Conservation (phyloP, 2,888 invertebrate genomes). For the Encarsia formosa region DNA sequence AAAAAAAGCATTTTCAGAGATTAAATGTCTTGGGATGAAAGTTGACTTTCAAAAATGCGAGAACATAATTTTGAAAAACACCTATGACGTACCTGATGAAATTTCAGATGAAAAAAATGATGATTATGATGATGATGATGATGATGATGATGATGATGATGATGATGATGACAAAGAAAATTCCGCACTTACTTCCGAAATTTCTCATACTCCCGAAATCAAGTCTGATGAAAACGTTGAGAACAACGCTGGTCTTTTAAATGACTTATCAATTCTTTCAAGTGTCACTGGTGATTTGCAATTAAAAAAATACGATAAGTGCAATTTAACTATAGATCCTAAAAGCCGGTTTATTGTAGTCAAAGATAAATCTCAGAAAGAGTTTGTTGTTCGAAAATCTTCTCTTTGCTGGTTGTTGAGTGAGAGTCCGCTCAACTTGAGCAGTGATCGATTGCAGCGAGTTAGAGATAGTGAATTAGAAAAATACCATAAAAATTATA, state of each 20-base stretch:
- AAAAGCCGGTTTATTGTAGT: too few relatives aligned
- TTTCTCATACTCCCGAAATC: background rate
- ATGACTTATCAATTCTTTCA: too few relatives aligned
- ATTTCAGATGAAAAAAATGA: too few relatives aligned
- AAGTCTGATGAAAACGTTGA: background rate
- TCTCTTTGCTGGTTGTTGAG: slow-evolving; percentile 24
- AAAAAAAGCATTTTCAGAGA: too few relatives aligned
- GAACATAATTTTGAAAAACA: too few relatives aligned
- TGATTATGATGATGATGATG: too few relatives aligned
- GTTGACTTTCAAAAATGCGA: too few relatives aligned
- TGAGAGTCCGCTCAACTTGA: slow-evolving; percentile 4
- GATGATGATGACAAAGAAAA: background rate
- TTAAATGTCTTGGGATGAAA: too few relatives aligned
- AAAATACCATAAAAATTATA: background rate
- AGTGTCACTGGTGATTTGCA: background rate
- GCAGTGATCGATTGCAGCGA: background rate
- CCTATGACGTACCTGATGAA: too few relatives aligned
- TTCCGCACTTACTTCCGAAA: background rate
- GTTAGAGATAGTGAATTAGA: background rate
- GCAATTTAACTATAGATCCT: too few relatives aligned
- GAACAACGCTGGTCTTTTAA: too few relatives aligned
- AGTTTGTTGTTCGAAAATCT: slow-evolving; percentile 13
- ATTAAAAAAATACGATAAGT: background rate
- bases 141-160: too few relatives aligned
- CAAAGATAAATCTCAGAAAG: slow-evolving; percentile 5